Conservation (phyloP, 2,888 invertebrate genomes). For the Andrena chrysosceles region DNA sequence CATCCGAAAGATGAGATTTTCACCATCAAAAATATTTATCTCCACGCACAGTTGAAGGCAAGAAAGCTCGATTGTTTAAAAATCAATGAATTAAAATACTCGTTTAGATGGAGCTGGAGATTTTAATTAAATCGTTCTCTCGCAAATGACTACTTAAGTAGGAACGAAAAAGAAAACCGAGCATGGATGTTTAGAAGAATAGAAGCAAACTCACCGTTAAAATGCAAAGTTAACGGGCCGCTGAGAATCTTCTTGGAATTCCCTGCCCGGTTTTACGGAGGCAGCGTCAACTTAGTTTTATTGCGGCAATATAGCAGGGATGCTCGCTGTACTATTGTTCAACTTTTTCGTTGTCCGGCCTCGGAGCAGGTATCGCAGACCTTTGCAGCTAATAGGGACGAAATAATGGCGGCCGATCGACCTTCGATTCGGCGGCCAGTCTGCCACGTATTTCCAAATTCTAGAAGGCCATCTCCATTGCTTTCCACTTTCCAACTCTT, state of each 20-base stretch:
- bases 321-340: constrained; percentile 49
- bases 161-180: not conserved
- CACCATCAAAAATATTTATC: too few relatives aligned
- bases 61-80: too few relatives aligned
- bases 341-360: constrained; percentile 57
- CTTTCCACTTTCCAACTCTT: not conserved
- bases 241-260: constrained; percentile 49
- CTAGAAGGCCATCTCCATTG: constrained; percentile 9
- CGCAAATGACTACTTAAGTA: too few relatives aligned
- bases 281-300: constrained; percentile 41
- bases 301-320: constrained; percentile 57
- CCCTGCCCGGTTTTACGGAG: constrained; percentile 46
- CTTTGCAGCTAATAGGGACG: constrained; percentile 68
- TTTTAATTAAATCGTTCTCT: not conserved
- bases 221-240: constrained; percentile 39
- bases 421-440: constrained; percentile 70
- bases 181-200: not conserved
- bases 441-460: constrained; percentile 62
- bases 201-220: constrained; percentile 1
- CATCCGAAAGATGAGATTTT: too few relatives aligned
- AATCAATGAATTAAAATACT: not conserved
- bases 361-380: constrained; percentile 69
- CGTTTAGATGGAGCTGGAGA: not conserved
- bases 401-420: constrained; percentile 73
- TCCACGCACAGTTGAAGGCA: too few relatives aligned